phyloP scores from a whole-genome alignment of 1,140 invertebrate genomes.

The honey bee (Apis mellifera) region DNA sequence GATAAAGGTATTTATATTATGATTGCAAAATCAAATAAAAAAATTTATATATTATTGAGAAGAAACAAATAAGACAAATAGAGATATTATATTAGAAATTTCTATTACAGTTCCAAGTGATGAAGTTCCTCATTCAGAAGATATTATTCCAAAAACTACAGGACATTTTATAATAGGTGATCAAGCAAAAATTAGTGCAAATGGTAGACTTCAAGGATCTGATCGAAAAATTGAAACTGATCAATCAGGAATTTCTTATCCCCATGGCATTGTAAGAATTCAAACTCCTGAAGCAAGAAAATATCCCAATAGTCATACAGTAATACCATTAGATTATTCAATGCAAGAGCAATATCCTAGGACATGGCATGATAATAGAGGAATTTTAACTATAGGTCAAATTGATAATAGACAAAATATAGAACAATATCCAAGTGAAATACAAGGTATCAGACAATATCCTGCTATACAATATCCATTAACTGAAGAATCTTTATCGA shows the following conservation, averaged over 20 bases:
- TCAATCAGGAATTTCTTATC: not conserved
- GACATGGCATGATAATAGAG: conserved; percentile 6
- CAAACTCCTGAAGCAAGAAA: not conserved
- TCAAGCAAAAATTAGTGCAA: conserved; percentile 18
- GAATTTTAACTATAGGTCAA: conserved; percentile 20
- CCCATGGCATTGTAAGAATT: not conserved
- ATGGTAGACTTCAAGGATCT: not conserved
- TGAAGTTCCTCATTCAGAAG: conserved; percentile 6
- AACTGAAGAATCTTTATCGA: not conserved
- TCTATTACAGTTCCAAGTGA: not conserved
- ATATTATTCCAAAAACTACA: not conserved
- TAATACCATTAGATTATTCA: not conserved
- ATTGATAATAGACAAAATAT: not conserved
- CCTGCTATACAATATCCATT: conserved; percentile 25
- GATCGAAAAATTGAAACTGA: not conserved
- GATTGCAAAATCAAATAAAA: not conserved
- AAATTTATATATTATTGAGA: not conserved
- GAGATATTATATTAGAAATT: not conserved
- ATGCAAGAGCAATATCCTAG: conserved; percentile 34
- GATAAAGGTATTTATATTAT: not conserved
- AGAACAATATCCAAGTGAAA: conserved; percentile 42
- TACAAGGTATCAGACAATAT: conserved; percentile 28
- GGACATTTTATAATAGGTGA: conserved; percentile 6
- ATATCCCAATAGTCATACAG: not conserved
- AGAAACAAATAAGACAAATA: not conserved